Base-by-base conservation (phyloP, 2,797 vertebrate species). In the Amniataba percoides region DNA sequence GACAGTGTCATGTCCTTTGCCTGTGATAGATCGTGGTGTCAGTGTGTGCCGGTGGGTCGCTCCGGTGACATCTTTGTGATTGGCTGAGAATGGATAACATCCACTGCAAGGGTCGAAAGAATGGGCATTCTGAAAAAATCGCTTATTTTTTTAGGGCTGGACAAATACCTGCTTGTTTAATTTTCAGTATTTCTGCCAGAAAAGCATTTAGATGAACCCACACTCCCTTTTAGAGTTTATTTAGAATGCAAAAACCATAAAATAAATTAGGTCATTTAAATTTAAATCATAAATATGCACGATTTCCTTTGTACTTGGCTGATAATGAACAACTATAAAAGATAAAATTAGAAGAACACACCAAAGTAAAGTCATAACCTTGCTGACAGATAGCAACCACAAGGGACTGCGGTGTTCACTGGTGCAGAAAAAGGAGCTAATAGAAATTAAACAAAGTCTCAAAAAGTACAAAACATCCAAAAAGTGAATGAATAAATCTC, bases 1-100 rank as follows among this genome's bases (percentile, higher is more conserved):
- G 85, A 88, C 78, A 74, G 80, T 59, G 83, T 77, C 69, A 59
- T 43, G 80, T 86, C 82, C 85, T 89, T 76, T 81, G 64, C 31
- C 55, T 49, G 21, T 80, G 86, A 89, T 69, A 63, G 63, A 87
- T 83, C 34, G 23, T 49, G 16, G 48, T 81, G 86, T 85, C 76
- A 74, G 57, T 68, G n/a, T 46, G 52, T 9, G 36, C 25, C 7
- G 5, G 58, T 61, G 60, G 84, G 61, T 78, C 16, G 13, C 52
- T 67, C 46, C 21, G 61, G 15, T 74, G 68, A 72, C 66, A 75
- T 65, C 69, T 81, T 70, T 72, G 69, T 79, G 74, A 79, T 34
- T 61, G 74, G 67, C 55, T 62, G 39, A 74, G 69, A 82, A 76
- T 68, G 23, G 71, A 83, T 73, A 52, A 40, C 21, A 27, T 74